Percentiles rank a stretch among this genome's conserved stretches.
These are phyloP conservation scores for Eupithecia subumbrata DNA, from an alignment of 2,888 invertebrate genomes.

Conservation along the genomic window DNA sequence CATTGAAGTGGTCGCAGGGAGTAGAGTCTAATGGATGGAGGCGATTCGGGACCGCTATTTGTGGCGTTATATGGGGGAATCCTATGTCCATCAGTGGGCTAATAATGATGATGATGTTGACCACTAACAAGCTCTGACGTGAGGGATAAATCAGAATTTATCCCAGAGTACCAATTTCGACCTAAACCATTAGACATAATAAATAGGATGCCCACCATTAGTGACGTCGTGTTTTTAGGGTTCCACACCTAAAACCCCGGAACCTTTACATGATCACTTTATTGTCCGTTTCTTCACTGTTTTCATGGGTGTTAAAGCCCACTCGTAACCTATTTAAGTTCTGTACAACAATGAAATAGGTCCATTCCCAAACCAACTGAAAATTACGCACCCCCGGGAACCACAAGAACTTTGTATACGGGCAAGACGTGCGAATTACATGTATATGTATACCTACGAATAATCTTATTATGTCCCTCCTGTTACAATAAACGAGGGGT, in stretches of 20 bases:
- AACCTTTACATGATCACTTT: constrained; percentile 7
- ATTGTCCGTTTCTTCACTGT: background rate
- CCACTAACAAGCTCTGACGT: background rate
- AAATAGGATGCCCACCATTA: background rate
- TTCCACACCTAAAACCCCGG: background rate
- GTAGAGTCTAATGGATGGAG: too few relatives aligned
- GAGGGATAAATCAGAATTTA: background rate
- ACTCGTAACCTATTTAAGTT: constrained; percentile 10
- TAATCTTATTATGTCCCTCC: constrained; percentile 47
- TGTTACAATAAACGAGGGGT: constrained; percentile 45
- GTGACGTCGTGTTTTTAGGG: background rate
- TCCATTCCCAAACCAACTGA: constrained; percentile 25
- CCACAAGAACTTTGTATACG: constrained; percentile 37
- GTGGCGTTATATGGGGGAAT: too few relatives aligned
- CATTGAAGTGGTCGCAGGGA: too few relatives aligned
- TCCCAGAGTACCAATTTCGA: background rate
- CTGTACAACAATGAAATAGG: constrained; percentile 15
- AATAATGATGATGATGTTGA: too few relatives aligned
- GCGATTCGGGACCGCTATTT: too few relatives aligned
- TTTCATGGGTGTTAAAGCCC: constrained; percentile 9
- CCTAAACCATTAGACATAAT: background rate
- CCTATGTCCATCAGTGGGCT: too few relatives aligned
- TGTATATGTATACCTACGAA: constrained; percentile 37
- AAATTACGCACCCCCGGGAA: constrained; percentile 33
- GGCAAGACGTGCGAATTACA: constrained; percentile 48